phyloP scores from a whole-genome alignment of 2,113 vertebrate species.

The Micronycteris hirsuta region DNA sequence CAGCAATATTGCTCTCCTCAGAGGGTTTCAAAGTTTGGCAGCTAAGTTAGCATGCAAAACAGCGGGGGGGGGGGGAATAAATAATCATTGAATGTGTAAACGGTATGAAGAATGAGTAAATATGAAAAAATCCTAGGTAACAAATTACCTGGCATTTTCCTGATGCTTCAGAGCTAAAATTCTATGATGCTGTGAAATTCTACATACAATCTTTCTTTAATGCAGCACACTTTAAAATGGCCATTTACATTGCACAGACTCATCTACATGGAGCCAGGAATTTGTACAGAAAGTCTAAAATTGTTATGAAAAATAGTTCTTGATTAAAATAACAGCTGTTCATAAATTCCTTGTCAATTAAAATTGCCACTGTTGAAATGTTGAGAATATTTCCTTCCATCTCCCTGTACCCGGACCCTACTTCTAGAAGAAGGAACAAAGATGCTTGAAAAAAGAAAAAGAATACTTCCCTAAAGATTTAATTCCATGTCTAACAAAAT shows the following conservation, averaged over 20 bases:
- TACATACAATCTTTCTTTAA: not conserved
- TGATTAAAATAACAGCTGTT: slow-evolving; percentile 15
- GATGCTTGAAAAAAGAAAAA: not conserved
- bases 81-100: not conserved
- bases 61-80: not conserved
- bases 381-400: not conserved
- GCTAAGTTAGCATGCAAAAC: slow-evolving; percentile 35
- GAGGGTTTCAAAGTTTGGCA: slow-evolving; percentile 48
- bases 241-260: not conserved
- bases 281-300: not conserved
- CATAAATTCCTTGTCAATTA: not conserved
- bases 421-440: not conserved
- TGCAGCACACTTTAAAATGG: not conserved
- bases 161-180: not conserved
- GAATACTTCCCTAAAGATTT: not conserved
- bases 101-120: slow-evolving; percentile 2
- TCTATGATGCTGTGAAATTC: not conserved
- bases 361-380: not conserved
- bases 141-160: slow-evolving; percentile 3
- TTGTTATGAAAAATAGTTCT: not conserved
- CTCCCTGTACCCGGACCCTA: not conserved
- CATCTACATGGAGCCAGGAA: not conserved
- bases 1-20: slow-evolving; percentile 20
- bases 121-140: not conserved
- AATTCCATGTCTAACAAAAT: slow-evolving; percentile 34